Percentiles rank a stretch among this genome's conserved stretches.
Conservation (phyloP, 2,113 vertebrate genomes). For the Nesogale talazaci region DNA sequence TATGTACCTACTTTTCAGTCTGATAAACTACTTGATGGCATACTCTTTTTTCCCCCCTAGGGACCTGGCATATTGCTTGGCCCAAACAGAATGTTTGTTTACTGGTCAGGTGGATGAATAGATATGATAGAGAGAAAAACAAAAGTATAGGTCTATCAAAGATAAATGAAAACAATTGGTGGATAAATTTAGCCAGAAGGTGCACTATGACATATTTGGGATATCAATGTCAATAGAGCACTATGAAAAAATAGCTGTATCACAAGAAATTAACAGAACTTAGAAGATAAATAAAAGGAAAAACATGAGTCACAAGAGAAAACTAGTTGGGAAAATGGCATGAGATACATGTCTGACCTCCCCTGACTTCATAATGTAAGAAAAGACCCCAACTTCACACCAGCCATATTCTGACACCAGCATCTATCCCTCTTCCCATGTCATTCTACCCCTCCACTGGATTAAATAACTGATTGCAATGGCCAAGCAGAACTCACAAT, state of each 20-base stretch:
- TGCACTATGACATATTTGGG: not conserved
- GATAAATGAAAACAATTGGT: not conserved
- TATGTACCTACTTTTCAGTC: not conserved
- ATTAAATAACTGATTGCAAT: no score
- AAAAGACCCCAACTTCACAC: no score
- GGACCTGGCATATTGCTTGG: not conserved
- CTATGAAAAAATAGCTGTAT: not conserved
- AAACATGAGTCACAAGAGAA: slow-evolving; percentile 1
- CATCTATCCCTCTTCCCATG: no score
- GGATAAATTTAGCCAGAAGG: not conserved
- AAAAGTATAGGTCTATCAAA: not conserved
- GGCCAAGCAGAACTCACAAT: no score
- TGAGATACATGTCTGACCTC: no score
- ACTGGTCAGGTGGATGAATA: not conserved
- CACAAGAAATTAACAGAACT: slow-evolving; percentile 16
- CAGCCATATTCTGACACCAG: no score
- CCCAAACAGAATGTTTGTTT: not conserved
- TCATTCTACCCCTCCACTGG: no score
- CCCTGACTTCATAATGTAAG: no score
- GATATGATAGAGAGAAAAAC: not conserved
- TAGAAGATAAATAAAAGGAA: not conserved
- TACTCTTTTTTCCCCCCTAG: not conserved
- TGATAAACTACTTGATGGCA: not conserved
- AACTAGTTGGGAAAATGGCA: not conserved
- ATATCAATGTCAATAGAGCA: not conserved